Conservation (phyloP, 2,797 vertebrate genomes). For the Coluber constrictor region DNA sequence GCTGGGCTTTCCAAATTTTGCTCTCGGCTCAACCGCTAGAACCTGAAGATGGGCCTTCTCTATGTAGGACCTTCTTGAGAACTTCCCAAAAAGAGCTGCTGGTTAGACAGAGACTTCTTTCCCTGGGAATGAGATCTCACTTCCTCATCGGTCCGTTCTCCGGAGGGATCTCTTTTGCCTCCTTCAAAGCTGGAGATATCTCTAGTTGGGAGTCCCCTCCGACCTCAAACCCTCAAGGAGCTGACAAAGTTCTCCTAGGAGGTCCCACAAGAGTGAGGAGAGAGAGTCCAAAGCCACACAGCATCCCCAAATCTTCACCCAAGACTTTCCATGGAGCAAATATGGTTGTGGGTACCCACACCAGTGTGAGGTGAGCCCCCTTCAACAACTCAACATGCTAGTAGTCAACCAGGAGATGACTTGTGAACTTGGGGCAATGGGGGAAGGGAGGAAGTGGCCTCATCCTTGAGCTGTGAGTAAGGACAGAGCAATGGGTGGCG, state of each 20-base stretch:
- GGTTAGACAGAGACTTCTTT: background rate
- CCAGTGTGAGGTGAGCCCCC: background rate
- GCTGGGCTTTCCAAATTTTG: background rate
- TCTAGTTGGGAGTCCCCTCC: background rate
- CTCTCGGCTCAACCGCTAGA: background rate
- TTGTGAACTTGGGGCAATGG: background rate
- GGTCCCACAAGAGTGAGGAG: background rate
- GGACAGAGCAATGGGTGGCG: conserved; percentile 45
- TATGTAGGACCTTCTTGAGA: background rate
- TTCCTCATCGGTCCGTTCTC: background rate
- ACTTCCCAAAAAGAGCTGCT: background rate
- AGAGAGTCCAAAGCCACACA: background rate
- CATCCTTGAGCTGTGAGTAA: background rate
- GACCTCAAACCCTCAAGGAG: background rate
- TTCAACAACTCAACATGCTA: background rate
- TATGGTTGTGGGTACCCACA: background rate
- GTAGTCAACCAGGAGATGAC: background rate
- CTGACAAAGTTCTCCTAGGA: background rate
- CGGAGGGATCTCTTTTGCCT: background rate
- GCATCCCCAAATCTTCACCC: background rate
- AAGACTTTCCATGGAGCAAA: background rate
- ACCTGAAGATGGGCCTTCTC: background rate
- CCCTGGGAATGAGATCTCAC: background rate
- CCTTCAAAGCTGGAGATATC: background rate
- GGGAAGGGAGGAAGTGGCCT: background rate